Conservation (phyloP, 2,113 vertebrate genomes). For the Osmerus eperlanus region DNA sequence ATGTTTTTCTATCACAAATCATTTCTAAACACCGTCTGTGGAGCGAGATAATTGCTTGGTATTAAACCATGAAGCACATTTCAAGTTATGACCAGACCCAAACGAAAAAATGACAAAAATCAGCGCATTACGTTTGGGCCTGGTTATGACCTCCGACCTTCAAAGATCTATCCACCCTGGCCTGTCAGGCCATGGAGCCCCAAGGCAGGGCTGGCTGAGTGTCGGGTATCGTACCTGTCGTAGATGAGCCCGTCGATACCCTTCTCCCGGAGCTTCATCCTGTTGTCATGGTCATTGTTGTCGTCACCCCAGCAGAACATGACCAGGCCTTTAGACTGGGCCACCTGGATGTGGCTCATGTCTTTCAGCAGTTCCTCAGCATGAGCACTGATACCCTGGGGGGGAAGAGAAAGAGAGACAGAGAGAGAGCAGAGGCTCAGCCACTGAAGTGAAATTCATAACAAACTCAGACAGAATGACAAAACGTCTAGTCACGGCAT, state of each 20-base stretch:
- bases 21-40: no score
- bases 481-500: neutral
- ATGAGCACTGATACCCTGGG: slow-evolving; percentile 91
- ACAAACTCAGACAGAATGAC: no score
- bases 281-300: slow-evolving; percentile 89
- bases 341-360: slow-evolving; percentile 77
- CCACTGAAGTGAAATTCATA: neutral
- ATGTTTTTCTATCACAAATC: no score
- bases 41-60: no score
- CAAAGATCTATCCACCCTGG: no score
- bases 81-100: no score
- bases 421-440: neutral
- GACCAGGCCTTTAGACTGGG: slow-evolving; percentile 88
- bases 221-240: slow-evolving; percentile 78
- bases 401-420: neutral
- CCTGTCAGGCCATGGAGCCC: slow-evolving; percentile 4
- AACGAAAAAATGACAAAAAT: no score
- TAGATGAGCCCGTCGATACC: slow-evolving; percentile 93
- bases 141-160: no score
- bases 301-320: slow-evolving; percentile 97
- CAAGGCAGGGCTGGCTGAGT: neutral
- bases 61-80: no score
- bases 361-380: slow-evolving; percentile 88
- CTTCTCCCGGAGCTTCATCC: slow-evolving; percentile 81
- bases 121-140: no score